A percentile compares a stretch with the other conserved stretches of the same genome.
phyloP scores from a whole-genome alignment of 2,797 vertebrate species.

The Melanogrammus aeglefinus region DNA sequence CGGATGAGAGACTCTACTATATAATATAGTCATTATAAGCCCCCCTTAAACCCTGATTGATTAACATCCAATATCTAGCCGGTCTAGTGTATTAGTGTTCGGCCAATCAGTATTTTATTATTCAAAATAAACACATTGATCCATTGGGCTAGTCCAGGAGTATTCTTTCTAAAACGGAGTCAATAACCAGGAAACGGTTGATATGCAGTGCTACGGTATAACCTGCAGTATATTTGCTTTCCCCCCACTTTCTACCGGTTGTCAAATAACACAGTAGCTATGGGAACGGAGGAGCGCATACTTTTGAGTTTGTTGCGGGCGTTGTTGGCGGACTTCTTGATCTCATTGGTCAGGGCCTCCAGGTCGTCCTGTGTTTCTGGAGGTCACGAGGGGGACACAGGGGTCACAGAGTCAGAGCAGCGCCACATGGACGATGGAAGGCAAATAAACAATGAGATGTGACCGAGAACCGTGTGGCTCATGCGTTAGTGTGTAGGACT shows the following conservation, averaged over 20 bases:
- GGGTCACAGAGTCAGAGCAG: background rate
- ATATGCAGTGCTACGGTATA: background rate
- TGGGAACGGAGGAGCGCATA: constrained; percentile 58
- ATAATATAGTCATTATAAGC: background rate
- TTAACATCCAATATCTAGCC: background rate
- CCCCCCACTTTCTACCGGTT: background rate
- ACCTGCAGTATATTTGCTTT: background rate
- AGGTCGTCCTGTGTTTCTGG: constrained; percentile 91
- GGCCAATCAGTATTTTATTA: background rate
- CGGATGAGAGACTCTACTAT: background rate
- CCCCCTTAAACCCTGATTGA: background rate
- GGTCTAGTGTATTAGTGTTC: background rate
- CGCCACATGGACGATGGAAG: background rate
- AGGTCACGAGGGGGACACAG: background rate
- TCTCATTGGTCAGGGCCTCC: constrained; percentile 84
- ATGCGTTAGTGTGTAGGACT: background rate
- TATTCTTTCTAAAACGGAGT: background rate
- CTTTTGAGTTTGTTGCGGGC: constrained; percentile 92
- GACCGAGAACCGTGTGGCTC: background rate
- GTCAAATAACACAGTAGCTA: background rate
- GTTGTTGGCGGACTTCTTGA: constrained; percentile 91
- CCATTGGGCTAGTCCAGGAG: background rate
- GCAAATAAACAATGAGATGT: background rate
- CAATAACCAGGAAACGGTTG: background rate
- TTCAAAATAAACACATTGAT: background rate